Evolutionary conservation across 1,140 invertebrate species (phyloP).

Genomic region (Nephotettix cincticeps): DNA sequence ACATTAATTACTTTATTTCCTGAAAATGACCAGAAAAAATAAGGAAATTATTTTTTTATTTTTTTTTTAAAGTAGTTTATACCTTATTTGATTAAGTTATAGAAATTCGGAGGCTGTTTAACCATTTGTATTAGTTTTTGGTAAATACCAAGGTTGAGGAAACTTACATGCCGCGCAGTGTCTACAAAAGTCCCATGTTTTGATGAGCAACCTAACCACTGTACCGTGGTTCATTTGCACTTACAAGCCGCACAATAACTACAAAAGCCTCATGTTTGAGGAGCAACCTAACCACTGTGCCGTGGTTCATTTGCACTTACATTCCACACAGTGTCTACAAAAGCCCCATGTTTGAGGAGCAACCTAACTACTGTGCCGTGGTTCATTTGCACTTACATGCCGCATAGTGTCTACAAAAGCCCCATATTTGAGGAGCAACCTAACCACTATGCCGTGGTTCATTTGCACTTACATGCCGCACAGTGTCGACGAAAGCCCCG

Average conservation of each 20-base stretch:
- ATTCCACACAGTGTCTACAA: slow-evolving; percentile 87
- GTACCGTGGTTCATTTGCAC: slow-evolving; percentile 86
- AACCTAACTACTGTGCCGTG: too few relatives aligned
- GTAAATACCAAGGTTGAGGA: too few relatives aligned
- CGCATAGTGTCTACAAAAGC: slow-evolving; percentile 79
- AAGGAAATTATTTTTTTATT: too few relatives aligned
- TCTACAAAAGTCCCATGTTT: slow-evolving; percentile 76
- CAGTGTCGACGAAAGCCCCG: slow-evolving; percentile 76
- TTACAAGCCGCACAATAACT: slow-evolving; percentile 76
- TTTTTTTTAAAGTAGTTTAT: too few relatives aligned
- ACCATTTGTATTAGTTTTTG: too few relatives aligned
- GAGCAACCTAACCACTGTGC: slow-evolving; percentile 74
- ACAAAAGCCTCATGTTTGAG: slow-evolving; percentile 74
- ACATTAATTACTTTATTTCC: too few relatives aligned
- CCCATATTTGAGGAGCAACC: slow-evolving; percentile 67
- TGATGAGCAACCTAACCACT: slow-evolving; percentile 73
- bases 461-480: slow-evolving; percentile 74
- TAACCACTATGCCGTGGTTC: too few relatives aligned
- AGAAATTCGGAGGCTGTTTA: too few relatives aligned
- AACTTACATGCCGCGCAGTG: slow-evolving; percentile 71
- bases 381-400: slow-evolving; percentile 93
- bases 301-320: slow-evolving; percentile 89
- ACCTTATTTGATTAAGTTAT: too few relatives aligned
- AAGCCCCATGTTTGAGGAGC: slow-evolving; percentile 68
- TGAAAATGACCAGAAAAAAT: too few relatives aligned